Conservation (phyloP, 2,888 invertebrate genomes). For the Parascotia fuliginaria region DNA sequence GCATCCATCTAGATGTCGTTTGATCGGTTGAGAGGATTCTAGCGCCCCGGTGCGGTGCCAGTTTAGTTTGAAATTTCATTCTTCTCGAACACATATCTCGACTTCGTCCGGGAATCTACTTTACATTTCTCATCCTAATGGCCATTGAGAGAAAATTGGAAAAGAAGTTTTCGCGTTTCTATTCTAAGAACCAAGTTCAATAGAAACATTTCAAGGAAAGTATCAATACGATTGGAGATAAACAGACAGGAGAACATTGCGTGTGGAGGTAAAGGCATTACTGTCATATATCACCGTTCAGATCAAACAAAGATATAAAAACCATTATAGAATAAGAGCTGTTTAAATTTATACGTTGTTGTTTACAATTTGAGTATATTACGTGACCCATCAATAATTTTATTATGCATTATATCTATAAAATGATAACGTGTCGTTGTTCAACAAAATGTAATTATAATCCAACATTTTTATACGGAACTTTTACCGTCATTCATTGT, state of each 20-base stretch:
- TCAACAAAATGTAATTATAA: slow-evolving; percentile 1
- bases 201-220: slow-evolving; percentile 59
- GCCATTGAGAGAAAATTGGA: slow-evolving; percentile 85
- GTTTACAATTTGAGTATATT: slow-evolving; percentile 9
- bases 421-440: slow-evolving; percentile 10
- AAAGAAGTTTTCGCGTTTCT: slow-evolving; percentile 79
- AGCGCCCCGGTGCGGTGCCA: slow-evolving; percentile 57
- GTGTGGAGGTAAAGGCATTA: slow-evolving; percentile 28
- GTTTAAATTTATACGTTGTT: not conserved
- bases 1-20: slow-evolving; percentile 59
- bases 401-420: not conserved
- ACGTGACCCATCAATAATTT: not conserved
- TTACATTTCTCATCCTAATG: slow-evolving; percentile 86
- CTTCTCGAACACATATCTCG: slow-evolving; percentile 82
- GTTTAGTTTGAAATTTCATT: slow-evolving; percentile 81
- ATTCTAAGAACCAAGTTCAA: slow-evolving; percentile 60
- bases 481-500: not conserved
- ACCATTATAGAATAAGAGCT: slow-evolving; percentile 12
- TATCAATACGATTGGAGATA: slow-evolving; percentile 58
- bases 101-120: slow-evolving; percentile 81
- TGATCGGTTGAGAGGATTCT: slow-evolving; percentile 41
- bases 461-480: not conserved
- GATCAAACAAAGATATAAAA: slow-evolving; percentile 30
- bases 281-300: slow-evolving; percentile 26
- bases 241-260: slow-evolving; percentile 44